Evolutionary conservation across 2,113 vertebrate genomes (phyloP).

Genomic region (Xiphias gladius): DNA sequence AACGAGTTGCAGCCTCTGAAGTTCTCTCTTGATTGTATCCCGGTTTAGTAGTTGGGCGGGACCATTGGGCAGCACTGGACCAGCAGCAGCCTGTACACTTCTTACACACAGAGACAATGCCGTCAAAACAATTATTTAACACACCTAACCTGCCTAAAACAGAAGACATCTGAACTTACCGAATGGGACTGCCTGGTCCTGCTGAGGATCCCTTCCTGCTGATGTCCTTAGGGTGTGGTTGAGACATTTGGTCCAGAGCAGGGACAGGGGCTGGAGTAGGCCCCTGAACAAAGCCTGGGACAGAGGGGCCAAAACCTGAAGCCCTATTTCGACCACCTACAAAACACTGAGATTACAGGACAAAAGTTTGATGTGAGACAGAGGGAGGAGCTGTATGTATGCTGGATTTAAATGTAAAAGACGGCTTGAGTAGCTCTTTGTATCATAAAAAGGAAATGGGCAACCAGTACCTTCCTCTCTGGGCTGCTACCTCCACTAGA

Average conservation of each 20-base stretch:
- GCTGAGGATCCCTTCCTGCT: conserved; percentile 57
- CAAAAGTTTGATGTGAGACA: not conserved
- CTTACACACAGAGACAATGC: conserved; percentile 56
- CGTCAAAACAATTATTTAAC: not conserved
- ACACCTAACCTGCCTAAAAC: not conserved
- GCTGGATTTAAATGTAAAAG: not conserved
- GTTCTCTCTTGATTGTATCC: conserved; percentile 86
- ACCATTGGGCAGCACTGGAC: conserved; percentile 83
- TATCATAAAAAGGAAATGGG: not conserved
- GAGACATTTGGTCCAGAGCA: conserved; percentile 89
- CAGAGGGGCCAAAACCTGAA: conserved; percentile 26
- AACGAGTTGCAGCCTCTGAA: conserved; percentile 88
- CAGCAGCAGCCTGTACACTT: conserved; percentile 81
- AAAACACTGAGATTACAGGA: conserved; percentile 70
- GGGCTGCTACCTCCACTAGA: conserved; percentile 89
- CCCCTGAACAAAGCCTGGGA: conserved; percentile 33
- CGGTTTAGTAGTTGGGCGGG: conserved; percentile 80
- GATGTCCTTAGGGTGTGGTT: conserved; percentile 63
- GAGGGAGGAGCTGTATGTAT: not conserved
- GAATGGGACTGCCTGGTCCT: conserved; percentile 52
- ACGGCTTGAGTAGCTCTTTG: not conserved
- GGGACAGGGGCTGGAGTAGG: conserved; percentile 57
- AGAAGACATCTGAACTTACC: conserved; percentile 50
- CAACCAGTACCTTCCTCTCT: conserved; percentile 81
- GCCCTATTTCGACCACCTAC: conserved; percentile 67